phyloP scores from a whole-genome alignment of 2,888 invertebrate species.

The Agrochola litura region DNA sequence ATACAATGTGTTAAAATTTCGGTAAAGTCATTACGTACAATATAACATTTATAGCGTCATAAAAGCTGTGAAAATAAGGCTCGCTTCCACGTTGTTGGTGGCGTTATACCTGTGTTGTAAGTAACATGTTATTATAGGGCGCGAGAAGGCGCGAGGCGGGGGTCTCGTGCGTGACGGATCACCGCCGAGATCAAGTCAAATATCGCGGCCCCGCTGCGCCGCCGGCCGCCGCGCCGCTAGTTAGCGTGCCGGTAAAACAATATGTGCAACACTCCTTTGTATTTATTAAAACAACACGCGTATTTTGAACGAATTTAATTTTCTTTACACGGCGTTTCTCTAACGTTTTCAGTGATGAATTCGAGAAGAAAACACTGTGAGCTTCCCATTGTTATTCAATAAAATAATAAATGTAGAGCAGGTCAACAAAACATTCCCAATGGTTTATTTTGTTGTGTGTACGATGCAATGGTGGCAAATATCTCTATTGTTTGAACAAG shows the following conservation, averaged over 20 bases:
- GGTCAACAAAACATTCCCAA: slow-evolving; percentile 38
- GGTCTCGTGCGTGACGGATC: slow-evolving; percentile 79
- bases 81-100: slow-evolving; percentile 36
- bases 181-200: slow-evolving; percentile 82
- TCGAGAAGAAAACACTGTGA: slow-evolving; percentile 18
- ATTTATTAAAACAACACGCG: slow-evolving; percentile 41
- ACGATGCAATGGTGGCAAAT: slow-evolving; percentile 18
- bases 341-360: slow-evolving; percentile 8
- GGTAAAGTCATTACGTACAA: slow-evolving; percentile 49
- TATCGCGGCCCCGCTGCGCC: slow-evolving; percentile 74
- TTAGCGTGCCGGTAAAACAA: slow-evolving; percentile 35
- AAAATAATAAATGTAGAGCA: slow-evolving; percentile 46
- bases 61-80: slow-evolving; percentile 60
- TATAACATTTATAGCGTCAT: slow-evolving; percentile 59
- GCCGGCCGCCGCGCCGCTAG: slow-evolving; percentile 9
- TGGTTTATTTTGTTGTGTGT: slow-evolving; percentile 21
- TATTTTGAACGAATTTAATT: slow-evolving; percentile 20
- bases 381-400: slow-evolving; percentile 66
- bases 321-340: background rate
- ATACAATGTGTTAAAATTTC: slow-evolving; percentile 47
- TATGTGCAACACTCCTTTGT: slow-evolving; percentile 35
- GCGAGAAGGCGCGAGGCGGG: slow-evolving; percentile 65
- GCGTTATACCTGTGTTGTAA: slow-evolving; percentile 56
- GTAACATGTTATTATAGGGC: slow-evolving; percentile 69
- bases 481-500: slow-evolving; percentile 33